These are phyloP conservation scores for Eulemur albifrons DNA, from an alignment of 2,797 vertebrate genomes.

Conservation along the genomic window DNA sequence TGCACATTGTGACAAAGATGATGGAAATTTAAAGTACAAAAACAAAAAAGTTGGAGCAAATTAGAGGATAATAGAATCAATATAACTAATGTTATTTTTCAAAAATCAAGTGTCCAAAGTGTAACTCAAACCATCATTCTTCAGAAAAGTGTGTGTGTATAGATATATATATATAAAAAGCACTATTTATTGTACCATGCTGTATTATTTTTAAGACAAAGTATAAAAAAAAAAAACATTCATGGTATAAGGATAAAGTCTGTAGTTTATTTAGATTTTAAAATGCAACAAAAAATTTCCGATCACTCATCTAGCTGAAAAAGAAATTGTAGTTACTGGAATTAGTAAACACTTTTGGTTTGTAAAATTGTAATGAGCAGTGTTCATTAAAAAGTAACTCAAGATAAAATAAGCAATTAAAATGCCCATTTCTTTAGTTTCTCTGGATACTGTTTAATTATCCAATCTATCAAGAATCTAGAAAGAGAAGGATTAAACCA, in stretches of 20 bases:
- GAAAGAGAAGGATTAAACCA: conserved; percentile 78
- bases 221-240: conserved; percentile 83
- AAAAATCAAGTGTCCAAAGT: conserved; percentile 83
- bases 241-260: conserved; percentile 84
- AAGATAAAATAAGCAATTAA: conserved; percentile 79
- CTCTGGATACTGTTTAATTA: conserved; percentile 78
- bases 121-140: conserved; percentile 85
- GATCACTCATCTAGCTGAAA: conserved; percentile 82
- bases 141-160: conserved; percentile 81
- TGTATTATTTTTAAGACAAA: conserved; percentile 83
- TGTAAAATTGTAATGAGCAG: conserved; percentile 80
- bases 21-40: conserved; percentile 52
- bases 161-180: conserved; percentile 58
- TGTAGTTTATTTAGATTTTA: conserved; percentile 85
- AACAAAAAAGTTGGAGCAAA: conserved; percentile 58
- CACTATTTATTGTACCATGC: conserved; percentile 87
- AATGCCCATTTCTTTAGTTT: conserved; percentile 85
- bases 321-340: conserved; percentile 79
- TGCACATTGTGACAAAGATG: conserved; percentile 61
- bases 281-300: conserved; percentile 84
- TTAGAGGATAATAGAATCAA: conserved; percentile 79
- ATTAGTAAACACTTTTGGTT: conserved; percentile 76
- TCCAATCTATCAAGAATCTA: conserved; percentile 77
- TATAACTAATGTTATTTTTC: conserved; percentile 75
- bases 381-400: conserved; percentile 79